Evolutionary conservation across 1,140 invertebrate species (phyloP).

Genomic region (Mya arenaria): DNA sequence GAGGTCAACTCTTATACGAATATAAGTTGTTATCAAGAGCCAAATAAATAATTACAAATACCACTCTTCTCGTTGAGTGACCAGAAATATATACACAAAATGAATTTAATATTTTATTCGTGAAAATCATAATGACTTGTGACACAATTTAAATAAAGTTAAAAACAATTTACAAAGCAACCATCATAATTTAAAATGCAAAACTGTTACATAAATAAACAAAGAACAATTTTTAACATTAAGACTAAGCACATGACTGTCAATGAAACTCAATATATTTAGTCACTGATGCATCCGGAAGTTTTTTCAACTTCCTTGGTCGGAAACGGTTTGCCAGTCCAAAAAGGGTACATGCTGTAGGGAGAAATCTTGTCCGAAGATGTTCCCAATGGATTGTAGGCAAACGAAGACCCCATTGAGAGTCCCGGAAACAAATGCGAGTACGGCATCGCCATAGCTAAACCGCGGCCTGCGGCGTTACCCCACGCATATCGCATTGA

Average conservation of each 20-base stretch:
- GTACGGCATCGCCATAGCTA: constrained; percentile 45
- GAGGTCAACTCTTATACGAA: too few relatives aligned
- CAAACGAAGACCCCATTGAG: constrained; percentile 36
- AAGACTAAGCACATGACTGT: background rate
- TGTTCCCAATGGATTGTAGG: constrained; percentile 16
- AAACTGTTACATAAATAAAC: background rate
- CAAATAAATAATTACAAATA: too few relatives aligned
- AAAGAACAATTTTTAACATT: background rate
- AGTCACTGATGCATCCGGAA: constrained; percentile 50
- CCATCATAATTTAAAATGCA: too few relatives aligned
- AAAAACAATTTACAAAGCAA: background rate
- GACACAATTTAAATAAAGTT: background rate
- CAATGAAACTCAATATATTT: background rate
- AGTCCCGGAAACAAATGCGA: constrained; percentile 43
- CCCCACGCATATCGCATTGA: constrained; percentile 53
- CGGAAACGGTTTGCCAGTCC: constrained; percentile 40
- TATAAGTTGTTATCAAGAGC: too few relatives aligned
- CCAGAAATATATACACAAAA: background rate
- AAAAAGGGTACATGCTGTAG: constrained; percentile 55
- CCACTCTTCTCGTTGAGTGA: too few relatives aligned
- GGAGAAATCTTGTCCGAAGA: constrained; percentile 37
- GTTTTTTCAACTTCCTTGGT: constrained; percentile 47
- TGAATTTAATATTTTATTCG: background rate
- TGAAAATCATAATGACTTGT: background rate
- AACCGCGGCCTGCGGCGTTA: constrained; percentile 31